Evolutionary conservation across 2,888 invertebrate species (phyloP).

Genomic region (Pachycephus smyrnensis): DNA sequence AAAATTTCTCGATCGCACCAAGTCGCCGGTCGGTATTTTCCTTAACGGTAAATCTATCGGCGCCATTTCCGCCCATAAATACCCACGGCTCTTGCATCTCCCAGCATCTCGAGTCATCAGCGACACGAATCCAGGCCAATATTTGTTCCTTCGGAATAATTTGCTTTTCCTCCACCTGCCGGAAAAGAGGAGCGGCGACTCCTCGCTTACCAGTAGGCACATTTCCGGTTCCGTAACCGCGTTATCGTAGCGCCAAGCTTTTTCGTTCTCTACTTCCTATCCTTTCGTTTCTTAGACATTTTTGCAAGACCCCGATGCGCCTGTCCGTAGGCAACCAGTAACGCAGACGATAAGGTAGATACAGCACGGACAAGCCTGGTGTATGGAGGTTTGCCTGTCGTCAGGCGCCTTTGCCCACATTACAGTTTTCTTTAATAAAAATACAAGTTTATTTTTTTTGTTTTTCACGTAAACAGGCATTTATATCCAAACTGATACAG

Average conservation of each 20-base stretch:
- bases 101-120: constrained; percentile 17
- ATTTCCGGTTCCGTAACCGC: constrained; percentile 41
- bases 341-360: too few species aligned
- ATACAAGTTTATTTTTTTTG: too few species aligned
- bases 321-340: too few species aligned
- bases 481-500: too few species aligned
- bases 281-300: too few species aligned
- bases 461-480: too few species aligned
- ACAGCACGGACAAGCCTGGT: too few species aligned
- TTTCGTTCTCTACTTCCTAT: too few species aligned
- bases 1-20: not conserved
- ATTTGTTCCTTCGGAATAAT: constrained; percentile 49
- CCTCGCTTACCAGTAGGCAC: constrained; percentile 35
- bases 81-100: constrained; percentile 22
- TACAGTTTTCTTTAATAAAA: too few species aligned
- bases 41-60: constrained; percentile 29
- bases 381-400: too few species aligned
- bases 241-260: constrained; percentile 19
- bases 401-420: too few species aligned
- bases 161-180: constrained; percentile 48
- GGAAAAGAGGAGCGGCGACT: constrained; percentile 36
- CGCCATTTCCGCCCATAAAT: constrained; percentile 12
- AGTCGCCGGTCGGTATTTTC: constrained; percentile 11
- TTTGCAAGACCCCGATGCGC: too few species aligned
- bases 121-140: constrained; percentile 34